Evolutionary conservation across 1,140 invertebrate species (phyloP), one percentile per base, ranked within the genome.

Genomic region (Arctopsyche grandis): DNA sequence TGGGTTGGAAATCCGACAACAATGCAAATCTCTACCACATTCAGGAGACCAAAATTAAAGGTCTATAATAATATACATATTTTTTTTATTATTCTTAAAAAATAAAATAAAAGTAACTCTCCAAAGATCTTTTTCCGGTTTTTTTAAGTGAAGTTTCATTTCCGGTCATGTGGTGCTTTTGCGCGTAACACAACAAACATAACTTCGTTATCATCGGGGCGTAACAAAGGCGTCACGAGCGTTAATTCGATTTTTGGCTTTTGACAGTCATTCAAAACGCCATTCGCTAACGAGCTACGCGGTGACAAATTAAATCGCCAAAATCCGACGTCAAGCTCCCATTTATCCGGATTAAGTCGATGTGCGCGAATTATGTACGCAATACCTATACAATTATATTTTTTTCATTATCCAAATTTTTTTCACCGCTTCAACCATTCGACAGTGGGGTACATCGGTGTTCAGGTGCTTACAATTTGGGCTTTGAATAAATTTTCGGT

Each of bases 171-270:
- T 14, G 48, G 16, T 14, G 22, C 63, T 9, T 26, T 12, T 5
- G 24, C 63, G 63, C 63, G 63, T 26, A 66, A 22, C 24, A 22
- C 24, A 66, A 66, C 63, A 26, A 66, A 22, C 63, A 22, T 66
- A 66, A 66, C n/a, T 66, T 66, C 63, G 63, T 66, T 66, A 66
- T 12, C 21, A 10, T 22, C 26, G 21, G 16, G 21, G 5, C 14
- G 22, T 16, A 71, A 9, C 14, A 46, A 71, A 38, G 44, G 38
- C 38, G 69, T 71, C 44, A 21, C 44, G 24, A 21, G 21, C 12
- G 46, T 22, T 74, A 74, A 74, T 56, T 74, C 52, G 56, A 74
- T 74, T 74, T 74, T 74, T 58, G 71, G 56, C 46, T 56, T 70
- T 14, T 58, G 46, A 46, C 48, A 56, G 71, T 74, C 71, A 73